Evolutionary conservation across 2,113 vertebrate species (phyloP).

Genomic region (Erythrocercus mccallii): DNA sequence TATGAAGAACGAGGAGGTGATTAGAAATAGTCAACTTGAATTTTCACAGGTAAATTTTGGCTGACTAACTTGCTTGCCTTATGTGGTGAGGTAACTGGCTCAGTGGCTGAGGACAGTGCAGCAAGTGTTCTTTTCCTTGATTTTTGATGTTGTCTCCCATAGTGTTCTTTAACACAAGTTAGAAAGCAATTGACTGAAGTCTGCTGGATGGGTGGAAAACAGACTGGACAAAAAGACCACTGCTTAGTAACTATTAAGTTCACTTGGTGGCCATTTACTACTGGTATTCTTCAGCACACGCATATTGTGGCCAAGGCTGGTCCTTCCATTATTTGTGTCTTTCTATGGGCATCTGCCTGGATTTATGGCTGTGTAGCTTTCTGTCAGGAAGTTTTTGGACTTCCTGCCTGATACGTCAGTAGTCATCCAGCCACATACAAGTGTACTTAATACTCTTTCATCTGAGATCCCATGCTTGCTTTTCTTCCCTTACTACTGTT

Average conservation of each 20-base stretch:
- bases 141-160: neutral
- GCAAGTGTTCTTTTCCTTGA: neutral
- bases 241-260: neutral
- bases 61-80: neutral
- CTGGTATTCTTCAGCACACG: neutral
- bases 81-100: neutral
- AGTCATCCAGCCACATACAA: neutral
- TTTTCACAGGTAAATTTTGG: neutral
- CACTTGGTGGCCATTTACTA: neutral
- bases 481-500: neutral
- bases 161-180: neutral
- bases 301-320: neutral
- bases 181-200: neutral
- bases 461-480: neutral
- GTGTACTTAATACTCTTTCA: neutral
- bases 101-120: neutral
- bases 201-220: neutral
- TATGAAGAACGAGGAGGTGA: neutral
- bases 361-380: neutral
- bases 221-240: neutral
- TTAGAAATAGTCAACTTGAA: neutral
- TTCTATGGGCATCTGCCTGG: neutral
- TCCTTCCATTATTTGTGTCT: neutral
- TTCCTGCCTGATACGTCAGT: neutral
- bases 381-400: accelerated